phyloP scores from a whole-genome alignment of 2,888 invertebrate genomes.

The Eupithecia subfuscata region DNA sequence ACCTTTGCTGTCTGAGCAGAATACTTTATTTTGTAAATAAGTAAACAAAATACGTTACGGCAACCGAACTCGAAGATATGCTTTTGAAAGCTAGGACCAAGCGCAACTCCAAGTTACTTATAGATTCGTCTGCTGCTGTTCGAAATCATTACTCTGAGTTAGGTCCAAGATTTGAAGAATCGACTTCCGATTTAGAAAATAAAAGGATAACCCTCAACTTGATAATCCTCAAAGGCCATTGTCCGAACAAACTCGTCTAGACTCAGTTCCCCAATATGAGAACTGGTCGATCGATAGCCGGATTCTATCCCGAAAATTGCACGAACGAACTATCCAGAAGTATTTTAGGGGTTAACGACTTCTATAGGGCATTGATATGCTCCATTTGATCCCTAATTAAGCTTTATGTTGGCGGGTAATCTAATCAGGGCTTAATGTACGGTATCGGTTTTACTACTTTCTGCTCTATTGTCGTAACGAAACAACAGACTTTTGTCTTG shows the following conservation, averaged over 20 bases:
- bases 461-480: not conserved
- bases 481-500: not conserved
- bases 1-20: not conserved
- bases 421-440: conserved; percentile 6
- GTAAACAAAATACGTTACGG: not conserved
- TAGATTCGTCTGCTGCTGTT: not conserved
- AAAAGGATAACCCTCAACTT: not conserved
- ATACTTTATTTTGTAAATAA: not conserved
- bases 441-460: not conserved
- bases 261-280: not conserved
- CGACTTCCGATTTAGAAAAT: not conserved
- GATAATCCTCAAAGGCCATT: not conserved
- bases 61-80: not conserved
- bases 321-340: conserved; percentile 1
- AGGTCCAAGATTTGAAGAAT: not conserved
- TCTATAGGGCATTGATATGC: not conserved
- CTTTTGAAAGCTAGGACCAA: not conserved
- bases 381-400: conserved; percentile 18
- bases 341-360: conserved; percentile 6
- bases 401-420: conserved; percentile 4
- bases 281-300: not conserved
- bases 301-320: not conserved
- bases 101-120: not conserved
- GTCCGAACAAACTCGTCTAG: not conserved
- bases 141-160: not conserved